Evolutionary conservation across 2,797 vertebrate genomes (phyloP).

Genomic region (Catharus ustulatus): DNA sequence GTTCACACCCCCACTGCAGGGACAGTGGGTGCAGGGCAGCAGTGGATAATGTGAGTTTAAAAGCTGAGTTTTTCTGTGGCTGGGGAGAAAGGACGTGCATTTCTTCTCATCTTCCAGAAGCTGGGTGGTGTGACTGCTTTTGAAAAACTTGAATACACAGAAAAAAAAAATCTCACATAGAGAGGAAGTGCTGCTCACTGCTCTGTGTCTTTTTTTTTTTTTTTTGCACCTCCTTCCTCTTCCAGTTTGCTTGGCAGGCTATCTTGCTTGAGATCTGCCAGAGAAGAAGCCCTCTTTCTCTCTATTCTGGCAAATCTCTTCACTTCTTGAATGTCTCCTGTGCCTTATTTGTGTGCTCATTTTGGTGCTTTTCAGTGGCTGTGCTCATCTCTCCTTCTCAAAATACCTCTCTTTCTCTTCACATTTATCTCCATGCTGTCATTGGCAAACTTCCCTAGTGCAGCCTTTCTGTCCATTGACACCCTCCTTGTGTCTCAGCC

Average conservation of each 20-base stretch:
- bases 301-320: background rate
- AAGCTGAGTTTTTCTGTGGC: background rate
- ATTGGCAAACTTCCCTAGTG: background rate
- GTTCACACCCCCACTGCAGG: accelerated
- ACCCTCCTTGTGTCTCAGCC: background rate
- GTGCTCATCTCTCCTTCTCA: background rate
- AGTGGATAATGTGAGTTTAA: accelerated
- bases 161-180: background rate
- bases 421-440: background rate
- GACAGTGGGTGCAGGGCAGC: background rate
- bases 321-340: background rate
- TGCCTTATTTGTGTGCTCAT: background rate
- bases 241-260: constrained; percentile 26
- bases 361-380: constrained; percentile 7
- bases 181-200: background rate
- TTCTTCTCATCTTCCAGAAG: constrained; percentile 12
- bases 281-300: background rate
- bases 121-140: background rate
- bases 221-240: constrained; percentile 12
- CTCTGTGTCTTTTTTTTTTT: background rate
- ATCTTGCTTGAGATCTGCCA: background rate
- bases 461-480: background rate
- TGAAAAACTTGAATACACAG: constrained; percentile 2
- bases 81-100: background rate
- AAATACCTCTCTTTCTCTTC: constrained; percentile 1